Percentiles rank a stretch among this genome's conserved stretches.
phyloP scores from a whole-genome alignment of 2,113 vertebrate species.

The Psittacula cyanocephala region DNA sequence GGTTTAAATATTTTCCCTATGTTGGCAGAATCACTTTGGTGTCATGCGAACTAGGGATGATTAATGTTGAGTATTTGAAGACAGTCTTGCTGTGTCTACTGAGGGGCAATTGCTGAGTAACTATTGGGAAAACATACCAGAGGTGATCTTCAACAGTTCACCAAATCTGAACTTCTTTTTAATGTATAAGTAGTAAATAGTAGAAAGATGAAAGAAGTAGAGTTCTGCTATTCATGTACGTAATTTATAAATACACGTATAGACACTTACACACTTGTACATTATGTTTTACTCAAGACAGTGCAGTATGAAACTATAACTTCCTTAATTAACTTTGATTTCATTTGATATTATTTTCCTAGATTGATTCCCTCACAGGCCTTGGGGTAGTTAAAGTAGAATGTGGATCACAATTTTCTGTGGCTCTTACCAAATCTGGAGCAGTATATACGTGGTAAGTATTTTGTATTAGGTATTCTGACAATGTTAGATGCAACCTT shows the following conservation, averaged over 20 bases:
- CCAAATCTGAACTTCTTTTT: not conserved
- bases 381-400: conserved; percentile 97
- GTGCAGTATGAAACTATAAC: not conserved
- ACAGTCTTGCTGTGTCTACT: not conserved
- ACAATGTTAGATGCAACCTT: not conserved
- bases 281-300: not conserved
- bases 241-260: not conserved
- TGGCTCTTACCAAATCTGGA: conserved; percentile 95
- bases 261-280: not conserved
- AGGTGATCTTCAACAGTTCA: not conserved
- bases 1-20: not conserved
- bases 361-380: conserved; percentile 99
- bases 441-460: conserved; percentile 95
- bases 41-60: not conserved
- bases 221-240: not conserved
- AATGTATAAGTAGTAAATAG: not conserved
- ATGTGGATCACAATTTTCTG: conserved; percentile 98
- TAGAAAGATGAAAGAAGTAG: not conserved
- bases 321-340: not conserved
- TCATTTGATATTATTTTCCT: not conserved
- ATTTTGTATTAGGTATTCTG: not conserved
- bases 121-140: not conserved
- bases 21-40: not conserved
- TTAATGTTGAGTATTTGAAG: not conserved
- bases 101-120: not conserved